Evolutionary conservation across 1,140 invertebrate species (phyloP).

Genomic region (Asobara japonica): DNA sequence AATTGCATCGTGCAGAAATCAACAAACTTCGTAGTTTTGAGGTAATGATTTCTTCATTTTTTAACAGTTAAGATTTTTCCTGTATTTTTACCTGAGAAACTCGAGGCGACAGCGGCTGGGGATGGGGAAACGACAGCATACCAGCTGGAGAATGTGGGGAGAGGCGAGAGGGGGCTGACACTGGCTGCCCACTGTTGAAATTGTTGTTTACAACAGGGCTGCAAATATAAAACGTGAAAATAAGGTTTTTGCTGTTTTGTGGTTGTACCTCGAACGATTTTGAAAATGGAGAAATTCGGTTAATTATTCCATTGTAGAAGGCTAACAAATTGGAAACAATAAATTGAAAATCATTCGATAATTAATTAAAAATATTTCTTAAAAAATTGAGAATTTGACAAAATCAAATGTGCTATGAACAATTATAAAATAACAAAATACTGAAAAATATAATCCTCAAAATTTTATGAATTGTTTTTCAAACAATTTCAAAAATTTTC

Average conservation of each 20-base stretch:
- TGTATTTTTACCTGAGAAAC: conserved; percentile 56
- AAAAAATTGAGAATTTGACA: background rate
- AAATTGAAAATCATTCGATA: conserved; percentile 9
- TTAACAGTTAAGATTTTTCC: conserved; percentile 19
- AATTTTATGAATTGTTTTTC: too few species aligned
- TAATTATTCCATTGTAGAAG: too few species aligned
- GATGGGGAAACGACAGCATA: conserved; percentile 62
- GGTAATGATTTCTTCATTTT: background rate
- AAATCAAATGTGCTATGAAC: too few species aligned
- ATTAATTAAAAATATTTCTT: background rate
- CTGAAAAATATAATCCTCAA: too few species aligned
- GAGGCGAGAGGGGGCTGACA: conserved; percentile 56
- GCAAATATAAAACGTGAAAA: conserved; percentile 35
- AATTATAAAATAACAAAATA: too few species aligned
- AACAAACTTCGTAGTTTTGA: too few species aligned
- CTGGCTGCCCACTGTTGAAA: conserved; percentile 63
- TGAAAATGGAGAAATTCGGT: too few species aligned
- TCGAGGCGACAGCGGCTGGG: conserved; percentile 62
- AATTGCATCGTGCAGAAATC: too few species aligned
- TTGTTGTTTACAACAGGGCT: conserved; percentile 62
- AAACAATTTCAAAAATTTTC: too few species aligned
- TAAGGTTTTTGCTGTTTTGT: background rate
- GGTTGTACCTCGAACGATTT: too few species aligned
- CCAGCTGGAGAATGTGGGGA: conserved; percentile 62
- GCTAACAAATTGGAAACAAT: too few species aligned